Evolutionary conservation across 1,140 invertebrate genomes (phyloP).

Genomic region (Habropoda laboriosa): DNA sequence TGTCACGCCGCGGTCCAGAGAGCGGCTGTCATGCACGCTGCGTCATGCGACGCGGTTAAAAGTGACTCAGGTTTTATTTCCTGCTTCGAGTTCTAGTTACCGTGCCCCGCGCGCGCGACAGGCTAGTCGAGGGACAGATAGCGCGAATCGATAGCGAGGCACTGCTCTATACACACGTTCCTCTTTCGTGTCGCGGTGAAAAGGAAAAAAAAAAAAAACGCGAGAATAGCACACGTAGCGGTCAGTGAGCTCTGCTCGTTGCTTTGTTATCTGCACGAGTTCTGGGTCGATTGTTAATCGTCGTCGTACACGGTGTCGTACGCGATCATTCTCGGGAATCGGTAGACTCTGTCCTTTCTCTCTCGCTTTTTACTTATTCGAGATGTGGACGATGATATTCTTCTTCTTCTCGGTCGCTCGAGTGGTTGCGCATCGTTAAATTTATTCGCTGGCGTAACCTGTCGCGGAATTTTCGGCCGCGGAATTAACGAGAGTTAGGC

Average conservation of each 20-base stretch:
- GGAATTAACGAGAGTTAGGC: conserved; percentile 21
- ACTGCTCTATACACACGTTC: background rate
- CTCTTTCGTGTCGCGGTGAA: background rate
- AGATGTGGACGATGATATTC: no score
- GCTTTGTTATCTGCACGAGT: conserved; percentile 55
- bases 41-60: conserved; percentile 55
- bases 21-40: conserved; percentile 25
- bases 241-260: conserved; percentile 6
- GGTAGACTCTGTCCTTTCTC: no score
- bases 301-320: no score
- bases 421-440: conserved; percentile 35
- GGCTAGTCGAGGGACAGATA: no score
- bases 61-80: conserved; percentile 68
- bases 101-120: conserved; percentile 12
- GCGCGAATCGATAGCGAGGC: conserved; percentile 25
- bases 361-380: no score
- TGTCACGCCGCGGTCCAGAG: conserved; percentile 38
- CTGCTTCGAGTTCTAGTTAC: conserved; percentile 62
- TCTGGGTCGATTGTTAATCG: conserved; percentile 58
- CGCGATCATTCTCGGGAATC: no score
- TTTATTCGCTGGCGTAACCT: conserved; percentile 34
- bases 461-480: conserved; percentile 40
- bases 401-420: no score
- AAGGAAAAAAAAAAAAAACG: no score
- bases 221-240: conserved; percentile 4